Percentiles rank a stretch among this genome's conserved stretches.
Evolutionary conservation across 2,888 invertebrate species (phyloP).

Genomic region (Aleiodes leptofemur): DNA sequence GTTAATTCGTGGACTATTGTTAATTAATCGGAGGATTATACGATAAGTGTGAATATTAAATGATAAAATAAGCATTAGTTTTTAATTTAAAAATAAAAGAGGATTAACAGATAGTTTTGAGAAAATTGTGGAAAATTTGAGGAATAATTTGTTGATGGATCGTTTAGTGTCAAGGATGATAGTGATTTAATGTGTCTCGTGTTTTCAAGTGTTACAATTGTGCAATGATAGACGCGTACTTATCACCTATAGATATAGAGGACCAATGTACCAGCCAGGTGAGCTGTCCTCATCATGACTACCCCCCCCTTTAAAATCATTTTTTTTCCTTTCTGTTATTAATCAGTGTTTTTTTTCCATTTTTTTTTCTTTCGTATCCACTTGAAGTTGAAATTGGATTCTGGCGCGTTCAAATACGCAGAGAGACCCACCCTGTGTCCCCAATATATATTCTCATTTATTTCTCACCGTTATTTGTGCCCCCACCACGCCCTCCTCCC

Average conservation of each 20-base stretch:
- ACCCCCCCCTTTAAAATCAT: no score
- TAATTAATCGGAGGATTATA: no score
- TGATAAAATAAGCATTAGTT: no score
- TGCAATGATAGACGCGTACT: constrained; percentile 69
- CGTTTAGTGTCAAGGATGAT: constrained; percentile 41
- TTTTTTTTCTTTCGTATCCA: constrained; percentile 11
- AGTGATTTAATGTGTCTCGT: constrained; percentile 61
- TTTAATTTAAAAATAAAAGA: no score
- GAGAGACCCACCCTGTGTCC: constrained; percentile 52
- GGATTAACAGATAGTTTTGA: not conserved
- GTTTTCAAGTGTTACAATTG: constrained; percentile 61
- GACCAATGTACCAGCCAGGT: constrained; percentile 74
- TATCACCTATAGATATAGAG: constrained; percentile 62
- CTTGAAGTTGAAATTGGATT: not conserved
- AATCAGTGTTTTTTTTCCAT: not conserved
- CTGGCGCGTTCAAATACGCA: constrained; percentile 28
- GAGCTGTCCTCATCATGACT: constrained; percentile 49
- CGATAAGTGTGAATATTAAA: no score
- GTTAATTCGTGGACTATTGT: no score
- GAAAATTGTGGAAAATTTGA: not conserved
- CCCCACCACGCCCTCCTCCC: constrained; percentile 64
- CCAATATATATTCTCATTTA: constrained; percentile 20
- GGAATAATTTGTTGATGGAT: constrained; percentile 14
- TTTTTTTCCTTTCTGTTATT: not conserved
- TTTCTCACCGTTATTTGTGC: constrained; percentile 45